Evolutionary conservation across 2,113 vertebrate species (phyloP).

Genomic region (Equus quagga): DNA sequence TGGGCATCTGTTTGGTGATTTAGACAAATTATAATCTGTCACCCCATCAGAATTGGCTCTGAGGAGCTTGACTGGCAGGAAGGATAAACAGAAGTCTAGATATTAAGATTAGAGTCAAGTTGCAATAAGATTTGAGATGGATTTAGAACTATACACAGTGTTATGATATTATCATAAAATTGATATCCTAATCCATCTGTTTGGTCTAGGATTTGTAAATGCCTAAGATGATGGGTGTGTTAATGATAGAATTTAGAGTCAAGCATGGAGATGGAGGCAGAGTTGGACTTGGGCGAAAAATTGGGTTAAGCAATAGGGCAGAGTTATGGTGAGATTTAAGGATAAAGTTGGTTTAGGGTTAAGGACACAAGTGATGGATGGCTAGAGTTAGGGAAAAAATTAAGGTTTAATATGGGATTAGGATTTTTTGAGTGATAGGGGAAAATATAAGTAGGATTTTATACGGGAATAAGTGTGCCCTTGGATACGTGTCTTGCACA

Average conservation of each 20-base stretch:
- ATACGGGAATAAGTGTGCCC: background rate
- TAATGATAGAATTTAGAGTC: background rate
- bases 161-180: background rate
- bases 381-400: background rate
- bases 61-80: background rate
- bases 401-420: background rate
- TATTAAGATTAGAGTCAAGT: background rate
- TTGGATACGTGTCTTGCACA: fast-evolving
- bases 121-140: background rate
- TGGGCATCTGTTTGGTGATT: background rate
- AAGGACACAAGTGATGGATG: background rate
- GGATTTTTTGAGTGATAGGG: background rate
- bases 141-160: background rate
- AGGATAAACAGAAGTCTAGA: background rate
- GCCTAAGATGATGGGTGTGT: background rate
- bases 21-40: background rate
- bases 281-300: background rate
- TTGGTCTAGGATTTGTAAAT: background rate
- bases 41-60: background rate
- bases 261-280: background rate
- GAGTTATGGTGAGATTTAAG: background rate
- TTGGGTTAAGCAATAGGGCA: background rate
- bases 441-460: background rate
- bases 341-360: background rate
- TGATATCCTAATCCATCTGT: background rate